Conservation (phyloP, 2,113 vertebrate species). For the Tupaia chinensis region DNA sequence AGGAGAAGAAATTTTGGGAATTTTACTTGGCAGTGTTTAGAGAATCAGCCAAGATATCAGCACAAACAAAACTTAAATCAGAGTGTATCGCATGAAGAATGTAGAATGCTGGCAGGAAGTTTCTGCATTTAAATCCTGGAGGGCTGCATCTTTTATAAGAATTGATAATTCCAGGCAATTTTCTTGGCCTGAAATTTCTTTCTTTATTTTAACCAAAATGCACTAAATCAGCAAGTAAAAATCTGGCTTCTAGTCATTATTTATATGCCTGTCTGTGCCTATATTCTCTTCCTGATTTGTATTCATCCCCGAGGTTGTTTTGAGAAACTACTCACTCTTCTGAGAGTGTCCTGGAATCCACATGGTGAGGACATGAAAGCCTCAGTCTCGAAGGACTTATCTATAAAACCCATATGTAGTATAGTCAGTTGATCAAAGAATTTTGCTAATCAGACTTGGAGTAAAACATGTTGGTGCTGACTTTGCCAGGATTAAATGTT, state of each 20-base stretch:
- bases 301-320: background rate
- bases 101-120: background rate
- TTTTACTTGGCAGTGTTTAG: slow-evolving; percentile 30
- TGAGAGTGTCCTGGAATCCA: background rate
- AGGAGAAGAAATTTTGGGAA: background rate
- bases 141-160: background rate
- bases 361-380: background rate
- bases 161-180: background rate
- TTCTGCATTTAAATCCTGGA: background rate
- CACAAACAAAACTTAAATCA: slow-evolving; percentile 32
- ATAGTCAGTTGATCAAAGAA: background rate
- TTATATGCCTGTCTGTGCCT: background rate
- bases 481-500: background rate
- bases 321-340: background rate
- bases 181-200: background rate
- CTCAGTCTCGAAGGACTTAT: background rate
- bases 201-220: background rate
- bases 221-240: background rate
- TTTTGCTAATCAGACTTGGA: background rate
- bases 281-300: background rate
- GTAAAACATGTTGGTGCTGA: background rate
- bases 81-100: background rate
- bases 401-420: background rate
- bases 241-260: background rate
- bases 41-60: background rate